These are phyloP conservation scores for Globia sparganii DNA, from an alignment of 2,888 invertebrate species.

Conservation along the genomic window DNA sequence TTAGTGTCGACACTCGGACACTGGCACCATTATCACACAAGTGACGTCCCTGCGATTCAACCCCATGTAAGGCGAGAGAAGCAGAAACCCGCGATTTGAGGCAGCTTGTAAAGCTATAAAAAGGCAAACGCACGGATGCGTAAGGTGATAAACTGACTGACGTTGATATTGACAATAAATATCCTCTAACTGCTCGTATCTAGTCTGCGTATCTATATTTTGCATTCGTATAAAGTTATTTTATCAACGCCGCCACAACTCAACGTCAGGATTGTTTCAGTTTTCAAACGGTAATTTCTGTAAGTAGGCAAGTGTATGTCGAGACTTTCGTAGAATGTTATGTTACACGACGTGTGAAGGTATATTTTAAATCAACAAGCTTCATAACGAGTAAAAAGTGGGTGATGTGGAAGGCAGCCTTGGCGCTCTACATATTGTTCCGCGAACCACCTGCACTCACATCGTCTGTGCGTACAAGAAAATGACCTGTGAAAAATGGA, in stretches of 20 bases:
- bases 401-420: constrained; percentile 79
- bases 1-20: constrained; percentile 74
- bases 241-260: constrained; percentile 49
- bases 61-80: constrained; percentile 63
- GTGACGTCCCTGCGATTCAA: constrained; percentile 71
- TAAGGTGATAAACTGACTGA: constrained; percentile 62
- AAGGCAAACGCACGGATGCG: constrained; percentile 58
- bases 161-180: constrained; percentile 57
- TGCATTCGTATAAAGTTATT: constrained; percentile 44
- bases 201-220: constrained; percentile 28
- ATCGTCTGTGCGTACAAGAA: constrained; percentile 81
- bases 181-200: constrained; percentile 31
- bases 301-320: constrained; percentile 68
- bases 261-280: constrained; percentile 60
- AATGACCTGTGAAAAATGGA: constrained; percentile 88
- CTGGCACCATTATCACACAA: constrained; percentile 72
- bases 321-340: constrained; percentile 66
- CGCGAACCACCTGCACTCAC: constrained; percentile 83
- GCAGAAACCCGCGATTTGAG: constrained; percentile 66
- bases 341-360: constrained; percentile 65
- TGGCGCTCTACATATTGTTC: constrained; percentile 82
- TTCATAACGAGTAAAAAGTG: constrained; percentile 81
- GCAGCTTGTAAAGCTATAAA: constrained; percentile 62
- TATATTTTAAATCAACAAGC: constrained; percentile 76
- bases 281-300: constrained; percentile 65